phyloP scores from a whole-genome alignment of 2,113 vertebrate genomes.

The Sphaerodactylus townsendi region DNA sequence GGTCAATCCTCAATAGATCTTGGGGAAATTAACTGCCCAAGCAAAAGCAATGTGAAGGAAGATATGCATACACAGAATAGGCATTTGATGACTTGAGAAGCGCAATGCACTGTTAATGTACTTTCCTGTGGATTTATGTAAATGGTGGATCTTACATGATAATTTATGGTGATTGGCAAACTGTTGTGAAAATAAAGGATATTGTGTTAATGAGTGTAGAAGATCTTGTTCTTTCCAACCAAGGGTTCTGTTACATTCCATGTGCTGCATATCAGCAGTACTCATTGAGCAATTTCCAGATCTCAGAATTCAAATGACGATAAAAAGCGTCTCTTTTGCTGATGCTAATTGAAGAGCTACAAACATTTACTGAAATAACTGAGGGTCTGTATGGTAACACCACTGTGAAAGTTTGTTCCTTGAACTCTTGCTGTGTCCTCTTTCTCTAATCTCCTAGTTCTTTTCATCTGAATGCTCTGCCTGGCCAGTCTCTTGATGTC shows the following conservation, averaged over 20 bases:
- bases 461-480: neutral
- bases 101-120: neutral
- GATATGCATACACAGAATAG: neutral
- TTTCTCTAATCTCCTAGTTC: neutral
- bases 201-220: neutral
- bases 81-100: neutral
- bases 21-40: neutral
- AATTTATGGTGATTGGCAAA: neutral
- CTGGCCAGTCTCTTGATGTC: neutral
- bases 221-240: neutral
- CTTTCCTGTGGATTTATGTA: neutral
- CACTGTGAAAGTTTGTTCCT: accelerated
- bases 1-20: neutral
- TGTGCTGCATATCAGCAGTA: accelerated
- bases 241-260: neutral
- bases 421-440: neutral
- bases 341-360: neutral
- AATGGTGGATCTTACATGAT: neutral
- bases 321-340: neutral
- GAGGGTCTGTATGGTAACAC: neutral
- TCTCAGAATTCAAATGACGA: neutral
- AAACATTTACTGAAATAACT: neutral
- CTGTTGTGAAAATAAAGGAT: neutral
- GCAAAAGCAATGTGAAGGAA: neutral
- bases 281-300: neutral